These are phyloP conservation scores for Tolmerus cingulatus DNA, from an alignment of 2,888 invertebrate genomes.

Conservation along the genomic window DNA sequence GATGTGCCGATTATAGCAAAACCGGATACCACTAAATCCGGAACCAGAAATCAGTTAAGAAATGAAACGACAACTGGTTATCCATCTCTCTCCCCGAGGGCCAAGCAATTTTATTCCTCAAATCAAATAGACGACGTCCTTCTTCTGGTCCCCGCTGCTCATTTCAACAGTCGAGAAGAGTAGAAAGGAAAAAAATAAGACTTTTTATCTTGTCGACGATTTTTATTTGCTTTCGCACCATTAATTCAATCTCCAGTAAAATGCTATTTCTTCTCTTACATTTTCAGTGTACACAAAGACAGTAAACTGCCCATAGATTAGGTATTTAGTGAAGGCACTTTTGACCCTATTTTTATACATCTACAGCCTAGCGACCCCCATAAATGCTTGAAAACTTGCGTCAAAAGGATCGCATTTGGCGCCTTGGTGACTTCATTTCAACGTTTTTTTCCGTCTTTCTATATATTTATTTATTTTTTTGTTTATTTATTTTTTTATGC, in stretches of 20 bases:
- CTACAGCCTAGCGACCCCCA: neutral
- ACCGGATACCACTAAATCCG: constrained; percentile 21
- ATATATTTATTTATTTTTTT: neutral
- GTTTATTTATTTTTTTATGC: neutral
- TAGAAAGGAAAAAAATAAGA: neutral
- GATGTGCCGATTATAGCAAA: constrained; percentile 12
- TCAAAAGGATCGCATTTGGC: constrained; percentile 27
- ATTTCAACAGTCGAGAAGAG: neutral
- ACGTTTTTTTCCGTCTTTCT: neutral
- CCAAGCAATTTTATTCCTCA: neutral
- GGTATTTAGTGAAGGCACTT: constrained; percentile 17
- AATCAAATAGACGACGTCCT: neutral
- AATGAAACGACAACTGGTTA: neutral
- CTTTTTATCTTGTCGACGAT: constrained; percentile 13
- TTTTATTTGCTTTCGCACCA: constrained; percentile 39
- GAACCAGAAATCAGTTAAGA: constrained; percentile 32
- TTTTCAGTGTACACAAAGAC: neutral
- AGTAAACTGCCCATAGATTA: constrained; percentile 20
- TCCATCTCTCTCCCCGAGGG: neutral
- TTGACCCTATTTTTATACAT: neutral
- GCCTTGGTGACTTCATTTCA: constrained; percentile 34
- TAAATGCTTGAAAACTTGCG: constrained; percentile 29
- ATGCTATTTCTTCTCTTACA: neutral
- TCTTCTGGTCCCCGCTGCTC: neutral
- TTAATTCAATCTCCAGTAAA: constrained; percentile 32